Evolutionary conservation across 2,797 vertebrate species (phyloP).

Genomic region (Silurus lanzhouensis): DNA sequence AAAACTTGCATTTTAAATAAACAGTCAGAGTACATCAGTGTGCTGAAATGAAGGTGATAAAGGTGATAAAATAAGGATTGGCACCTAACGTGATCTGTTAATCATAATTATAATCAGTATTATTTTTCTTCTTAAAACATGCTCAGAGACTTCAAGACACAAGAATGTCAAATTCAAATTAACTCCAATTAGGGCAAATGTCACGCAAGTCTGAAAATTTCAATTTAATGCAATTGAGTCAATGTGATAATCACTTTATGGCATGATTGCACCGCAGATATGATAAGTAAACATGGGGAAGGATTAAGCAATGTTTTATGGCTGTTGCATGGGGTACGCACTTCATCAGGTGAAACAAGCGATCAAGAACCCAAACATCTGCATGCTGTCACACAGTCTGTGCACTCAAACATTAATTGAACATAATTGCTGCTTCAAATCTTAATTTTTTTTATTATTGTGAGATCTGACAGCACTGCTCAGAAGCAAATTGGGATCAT

Average conservation of each 20-base stretch:
- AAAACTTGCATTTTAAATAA: not conserved
- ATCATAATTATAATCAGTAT: not conserved
- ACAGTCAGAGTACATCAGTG: not conserved
- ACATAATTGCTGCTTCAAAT: slow-evolving; percentile 83
- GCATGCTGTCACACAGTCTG: slow-evolving; percentile 68
- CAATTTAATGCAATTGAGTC: slow-evolving; percentile 43
- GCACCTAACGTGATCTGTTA: not conserved
- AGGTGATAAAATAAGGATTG: not conserved
- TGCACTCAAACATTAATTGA: slow-evolving; percentile 79
- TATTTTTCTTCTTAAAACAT: slow-evolving; percentile 20
- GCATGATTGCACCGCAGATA: slow-evolving; percentile 48
- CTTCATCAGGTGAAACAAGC: slow-evolving; percentile 68
- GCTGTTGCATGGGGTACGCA: slow-evolving; percentile 46
- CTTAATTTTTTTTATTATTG: slow-evolving; percentile 85
- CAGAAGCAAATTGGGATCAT: slow-evolving; percentile 86
- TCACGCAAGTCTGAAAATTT: slow-evolving; percentile 35
- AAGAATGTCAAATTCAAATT: slow-evolving; percentile 9
- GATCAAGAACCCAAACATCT: slow-evolving; percentile 66
- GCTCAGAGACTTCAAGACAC: not conserved
- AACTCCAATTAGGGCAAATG: slow-evolving; percentile 23
- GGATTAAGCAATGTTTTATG: slow-evolving; percentile 51
- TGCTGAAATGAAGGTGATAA: not conserved
- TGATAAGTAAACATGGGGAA: slow-evolving; percentile 33
- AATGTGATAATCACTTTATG: slow-evolving; percentile 54
- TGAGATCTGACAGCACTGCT: slow-evolving; percentile 82